Conservation (phyloP, 2,113 vertebrate genomes). For the Notiomystis cincta region DNA sequence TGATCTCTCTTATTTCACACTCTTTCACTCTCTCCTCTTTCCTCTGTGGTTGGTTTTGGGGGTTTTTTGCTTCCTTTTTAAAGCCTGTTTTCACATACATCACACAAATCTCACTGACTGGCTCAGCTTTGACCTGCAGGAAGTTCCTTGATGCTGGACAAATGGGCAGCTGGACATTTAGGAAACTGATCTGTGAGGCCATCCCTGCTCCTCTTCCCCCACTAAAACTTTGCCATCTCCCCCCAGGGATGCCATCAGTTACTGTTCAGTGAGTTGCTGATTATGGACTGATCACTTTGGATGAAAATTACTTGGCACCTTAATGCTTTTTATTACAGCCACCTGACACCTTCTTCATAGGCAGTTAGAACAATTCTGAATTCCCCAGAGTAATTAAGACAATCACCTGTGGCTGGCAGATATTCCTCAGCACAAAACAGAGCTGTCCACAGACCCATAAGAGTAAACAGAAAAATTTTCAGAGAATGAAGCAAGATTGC, state of each 20-base stretch:
- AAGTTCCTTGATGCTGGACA: neutral
- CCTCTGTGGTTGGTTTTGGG: neutral
- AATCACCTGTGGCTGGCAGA: neutral
- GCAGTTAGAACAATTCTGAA: neutral
- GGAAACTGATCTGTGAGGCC: neutral
- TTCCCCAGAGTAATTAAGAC: neutral
- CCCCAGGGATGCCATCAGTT: neutral
- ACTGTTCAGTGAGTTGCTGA: neutral
- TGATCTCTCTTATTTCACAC: neutral
- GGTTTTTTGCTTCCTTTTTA: neutral
- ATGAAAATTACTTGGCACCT: neutral
- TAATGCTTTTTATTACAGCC: neutral
- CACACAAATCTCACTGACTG: too few relatives aligned
- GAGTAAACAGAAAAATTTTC: neutral
- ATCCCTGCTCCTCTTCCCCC: fast-evolving
- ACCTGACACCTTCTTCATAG: neutral
- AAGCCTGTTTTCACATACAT: neutral
- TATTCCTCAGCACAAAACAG: neutral
- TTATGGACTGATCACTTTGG: neutral
- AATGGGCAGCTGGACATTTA: neutral
- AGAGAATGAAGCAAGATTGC: neutral
- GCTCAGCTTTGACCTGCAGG: neutral
- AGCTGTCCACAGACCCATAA: neutral
- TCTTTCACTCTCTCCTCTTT: neutral
- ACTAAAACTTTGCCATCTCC: neutral